phyloP scores from a whole-genome alignment of 2,113 vertebrate genomes.

The Pantherophis guttatus region DNA sequence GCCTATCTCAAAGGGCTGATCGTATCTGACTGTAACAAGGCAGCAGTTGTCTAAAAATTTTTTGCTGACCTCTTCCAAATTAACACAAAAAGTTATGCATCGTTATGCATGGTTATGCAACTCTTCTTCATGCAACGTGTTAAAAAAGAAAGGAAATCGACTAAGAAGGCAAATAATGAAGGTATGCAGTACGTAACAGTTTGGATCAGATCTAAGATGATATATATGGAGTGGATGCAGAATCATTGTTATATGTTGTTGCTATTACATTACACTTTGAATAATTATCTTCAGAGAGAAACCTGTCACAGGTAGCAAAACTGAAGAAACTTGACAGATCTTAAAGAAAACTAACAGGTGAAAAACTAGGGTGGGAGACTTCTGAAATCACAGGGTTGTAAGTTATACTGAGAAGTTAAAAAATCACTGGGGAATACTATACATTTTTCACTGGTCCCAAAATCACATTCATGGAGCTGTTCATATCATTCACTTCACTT shows the following conservation, averaged over 20 bases:
- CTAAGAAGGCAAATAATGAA: not conserved
- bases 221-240: not conserved
- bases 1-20: not conserved
- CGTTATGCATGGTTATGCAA: not conserved
- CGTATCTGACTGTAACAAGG: not conserved
- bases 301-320: not conserved
- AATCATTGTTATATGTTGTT: not conserved
- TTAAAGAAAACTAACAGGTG: not conserved
- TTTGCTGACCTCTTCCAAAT: not conserved
- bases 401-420: not conserved
- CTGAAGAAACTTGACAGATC: not conserved
- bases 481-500: not conserved
- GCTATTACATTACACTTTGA: not conserved
- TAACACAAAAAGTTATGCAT: not conserved
- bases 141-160: not conserved
- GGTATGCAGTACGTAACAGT: not conserved
- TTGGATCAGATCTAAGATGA: not conserved
- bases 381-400: not conserved
- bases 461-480: not conserved
- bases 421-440: not conserved
- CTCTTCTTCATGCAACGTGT: not conserved
- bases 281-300: not conserved
- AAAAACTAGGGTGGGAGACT: not conserved
- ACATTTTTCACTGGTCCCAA: not conserved
- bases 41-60: not conserved